These are phyloP conservation scores for Clupea harengus DNA, from an alignment of 2,113 vertebrate species.

Conservation along the genomic window DNA sequence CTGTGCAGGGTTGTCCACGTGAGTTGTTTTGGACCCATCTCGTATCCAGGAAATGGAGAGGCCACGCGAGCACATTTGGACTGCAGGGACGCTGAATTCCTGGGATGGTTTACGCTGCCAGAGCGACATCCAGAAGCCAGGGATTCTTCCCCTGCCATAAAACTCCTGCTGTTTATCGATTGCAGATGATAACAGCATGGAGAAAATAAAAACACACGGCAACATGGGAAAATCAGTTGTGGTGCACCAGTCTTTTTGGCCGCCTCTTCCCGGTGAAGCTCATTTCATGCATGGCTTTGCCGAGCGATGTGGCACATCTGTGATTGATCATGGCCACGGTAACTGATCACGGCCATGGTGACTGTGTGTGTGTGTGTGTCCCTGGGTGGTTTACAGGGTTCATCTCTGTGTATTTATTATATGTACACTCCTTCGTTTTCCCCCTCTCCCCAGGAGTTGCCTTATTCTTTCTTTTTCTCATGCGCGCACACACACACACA, in stretches of 20 bases:
- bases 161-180: background rate
- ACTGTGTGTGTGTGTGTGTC: background rate
- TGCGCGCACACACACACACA: background rate
- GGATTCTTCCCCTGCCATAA: conserved; percentile 24
- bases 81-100: conserved; percentile 31
- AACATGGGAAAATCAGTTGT: conserved; percentile 3
- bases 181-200: conserved; percentile 19
- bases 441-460: background rate
- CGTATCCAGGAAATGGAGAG: background rate
- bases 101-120: conserved; percentile 24
- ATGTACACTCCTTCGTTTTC: conserved; percentile 11
- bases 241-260: conserved; percentile 29
- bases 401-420: background rate
- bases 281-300: conserved; percentile 54
- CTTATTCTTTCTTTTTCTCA: conserved; percentile 5
- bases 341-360: background rate
- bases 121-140: conserved; percentile 28
- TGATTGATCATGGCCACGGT: conserved; percentile 31
- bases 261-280: conserved; percentile 38
- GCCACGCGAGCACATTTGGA: conserved; percentile 18
- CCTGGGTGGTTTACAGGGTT: background rate
- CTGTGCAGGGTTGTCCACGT: conserved; percentile 7
- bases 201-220: background rate
- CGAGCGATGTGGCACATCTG: conserved; percentile 9
- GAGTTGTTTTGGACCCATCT: background rate